phyloP scores from a whole-genome alignment of 2,113 vertebrate genomes.

The Poicephalus meyeri region DNA sequence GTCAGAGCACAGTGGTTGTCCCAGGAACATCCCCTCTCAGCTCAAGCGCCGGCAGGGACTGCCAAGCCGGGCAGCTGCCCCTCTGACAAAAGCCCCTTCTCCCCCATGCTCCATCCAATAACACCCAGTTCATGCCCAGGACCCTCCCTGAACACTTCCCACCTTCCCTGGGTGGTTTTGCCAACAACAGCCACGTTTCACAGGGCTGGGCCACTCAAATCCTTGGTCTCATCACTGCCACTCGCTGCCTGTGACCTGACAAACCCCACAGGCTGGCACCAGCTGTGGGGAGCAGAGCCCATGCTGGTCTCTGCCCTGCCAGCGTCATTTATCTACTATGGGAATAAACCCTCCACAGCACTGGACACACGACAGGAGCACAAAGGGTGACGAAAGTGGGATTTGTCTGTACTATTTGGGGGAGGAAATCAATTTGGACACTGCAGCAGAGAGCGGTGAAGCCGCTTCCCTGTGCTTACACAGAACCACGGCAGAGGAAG shows the following conservation, averaged over 20 bases:
- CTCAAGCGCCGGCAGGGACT: accelerated
- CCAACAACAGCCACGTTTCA: accelerated
- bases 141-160: accelerated
- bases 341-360: not conserved
- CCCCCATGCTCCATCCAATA: not conserved
- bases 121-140: not conserved
- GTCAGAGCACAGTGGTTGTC: not conserved
- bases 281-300: not conserved
- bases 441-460: not conserved
- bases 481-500: not conserved
- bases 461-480: not conserved
- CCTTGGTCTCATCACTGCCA: not conserved
- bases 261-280: not conserved
- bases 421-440: not conserved
- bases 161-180: not conserved
- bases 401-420: not conserved
- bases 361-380: not conserved
- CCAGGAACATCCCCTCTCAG: accelerated
- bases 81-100: not conserved
- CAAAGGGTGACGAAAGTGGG: not conserved
- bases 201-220: accelerated
- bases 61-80: not conserved
- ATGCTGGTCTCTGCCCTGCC: accelerated
- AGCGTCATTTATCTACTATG: accelerated
- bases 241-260: not conserved